A percentile compares a stretch with the other conserved stretches of the same genome.
phyloP scores from a whole-genome alignment of 2,797 vertebrate genomes.

The Apodemus agrarius region DNA sequence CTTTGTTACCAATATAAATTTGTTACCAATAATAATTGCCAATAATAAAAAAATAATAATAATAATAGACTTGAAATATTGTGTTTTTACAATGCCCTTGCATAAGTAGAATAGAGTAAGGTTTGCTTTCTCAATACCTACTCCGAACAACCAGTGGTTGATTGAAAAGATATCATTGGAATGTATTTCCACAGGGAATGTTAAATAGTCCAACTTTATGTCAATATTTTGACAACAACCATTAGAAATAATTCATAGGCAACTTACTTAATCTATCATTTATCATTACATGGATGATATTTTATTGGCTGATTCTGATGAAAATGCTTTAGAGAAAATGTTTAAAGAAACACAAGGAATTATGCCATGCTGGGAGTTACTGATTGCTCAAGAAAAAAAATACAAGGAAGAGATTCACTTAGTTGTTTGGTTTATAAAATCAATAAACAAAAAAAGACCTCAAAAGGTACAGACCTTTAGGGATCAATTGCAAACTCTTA shows the following conservation, averaged over 20 bases:
- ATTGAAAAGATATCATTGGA: not conserved
- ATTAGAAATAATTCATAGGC: not conserved
- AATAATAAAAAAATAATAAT: not conserved
- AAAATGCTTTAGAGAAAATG: not conserved
- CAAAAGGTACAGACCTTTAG: not conserved
- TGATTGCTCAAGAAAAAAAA: not conserved
- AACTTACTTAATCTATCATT: not conserved
- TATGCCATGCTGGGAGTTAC: not conserved
- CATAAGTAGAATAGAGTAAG: not conserved
- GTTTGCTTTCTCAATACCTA: not conserved
- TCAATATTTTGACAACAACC: not conserved
- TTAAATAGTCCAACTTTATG: not conserved
- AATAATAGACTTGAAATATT: not conserved
- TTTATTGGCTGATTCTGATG: not conserved
- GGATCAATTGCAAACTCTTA: not conserved
- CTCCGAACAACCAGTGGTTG: not conserved
- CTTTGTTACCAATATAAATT: not conserved
- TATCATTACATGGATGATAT: not conserved
- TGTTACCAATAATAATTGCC: no score
- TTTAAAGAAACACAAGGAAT: not conserved
- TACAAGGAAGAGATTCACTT: not conserved
- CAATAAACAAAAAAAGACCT: not conserved
- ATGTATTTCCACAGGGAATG: not conserved
- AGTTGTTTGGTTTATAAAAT: not conserved
- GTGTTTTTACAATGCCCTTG: not conserved